phyloP scores from a whole-genome alignment of 2,797 vertebrate genomes.

The Enteromius unitaeniatus region DNA sequence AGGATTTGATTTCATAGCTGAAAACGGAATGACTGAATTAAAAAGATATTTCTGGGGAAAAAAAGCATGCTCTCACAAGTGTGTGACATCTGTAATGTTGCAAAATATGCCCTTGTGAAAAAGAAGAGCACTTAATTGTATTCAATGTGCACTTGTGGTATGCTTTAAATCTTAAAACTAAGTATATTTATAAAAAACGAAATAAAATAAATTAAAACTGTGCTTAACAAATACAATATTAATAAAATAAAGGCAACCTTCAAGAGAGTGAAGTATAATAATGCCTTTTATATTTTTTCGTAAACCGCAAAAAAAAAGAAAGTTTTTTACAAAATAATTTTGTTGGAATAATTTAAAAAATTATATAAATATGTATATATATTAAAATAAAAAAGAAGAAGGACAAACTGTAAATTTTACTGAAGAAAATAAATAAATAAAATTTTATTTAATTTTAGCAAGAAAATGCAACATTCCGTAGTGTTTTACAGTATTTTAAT shows the following conservation, averaged over 20 bases:
- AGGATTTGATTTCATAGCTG: conserved; percentile 54
- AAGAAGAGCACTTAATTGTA: neutral
- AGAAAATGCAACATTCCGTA: no score
- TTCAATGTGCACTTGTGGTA: neutral
- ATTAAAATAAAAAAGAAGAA: no score
- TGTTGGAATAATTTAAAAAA: no score
- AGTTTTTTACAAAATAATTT: no score
- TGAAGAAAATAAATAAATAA: no score
- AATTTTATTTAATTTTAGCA: no score
- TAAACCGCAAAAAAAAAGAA: neutral
- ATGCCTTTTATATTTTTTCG: no score
- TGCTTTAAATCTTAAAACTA: neutral
- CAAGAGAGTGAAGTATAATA: neutral
- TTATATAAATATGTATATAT: no score
- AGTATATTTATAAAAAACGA: neutral
- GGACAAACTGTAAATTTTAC: neutral
- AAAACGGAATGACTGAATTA: neutral
- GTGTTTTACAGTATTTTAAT: no score
- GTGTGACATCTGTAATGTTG: neutral
- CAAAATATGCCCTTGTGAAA: neutral
- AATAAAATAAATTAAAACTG: neutral
- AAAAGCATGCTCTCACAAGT: neutral
- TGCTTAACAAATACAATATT: neutral
- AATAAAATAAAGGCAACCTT: neutral
- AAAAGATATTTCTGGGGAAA: neutral